Conservation (phyloP, 2,797 vertebrate genomes). For the Neoniphon sammara region DNA sequence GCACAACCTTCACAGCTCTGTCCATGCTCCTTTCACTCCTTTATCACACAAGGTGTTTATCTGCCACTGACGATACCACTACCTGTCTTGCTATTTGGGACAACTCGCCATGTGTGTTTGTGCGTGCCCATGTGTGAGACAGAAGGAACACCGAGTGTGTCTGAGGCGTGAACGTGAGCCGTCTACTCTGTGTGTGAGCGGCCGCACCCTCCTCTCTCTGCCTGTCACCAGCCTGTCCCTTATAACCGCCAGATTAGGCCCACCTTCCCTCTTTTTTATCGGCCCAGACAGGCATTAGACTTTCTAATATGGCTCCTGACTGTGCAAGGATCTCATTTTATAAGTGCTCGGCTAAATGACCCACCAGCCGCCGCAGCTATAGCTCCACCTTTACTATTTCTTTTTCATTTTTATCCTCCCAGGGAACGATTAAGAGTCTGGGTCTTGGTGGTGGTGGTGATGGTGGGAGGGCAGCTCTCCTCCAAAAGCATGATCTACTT, state of each 20-base stretch:
- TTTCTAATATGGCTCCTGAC: constrained; percentile 59
- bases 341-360: constrained; percentile 63
- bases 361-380: constrained; percentile 42
- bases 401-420: constrained; percentile 63
- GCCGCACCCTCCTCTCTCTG: constrained; percentile 11
- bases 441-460: constrained; percentile 13
- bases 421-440: constrained; percentile 60
- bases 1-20: not conserved
- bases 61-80: not conserved
- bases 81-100: constrained; percentile 19
- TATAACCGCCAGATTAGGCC: constrained; percentile 53
- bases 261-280: constrained; percentile 55
- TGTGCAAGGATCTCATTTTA: constrained; percentile 57
- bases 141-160: not conserved
- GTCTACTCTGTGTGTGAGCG: constrained; percentile 17
- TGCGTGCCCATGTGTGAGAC: not conserved
- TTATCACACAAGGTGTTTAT: not conserved
- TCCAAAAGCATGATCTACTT: not conserved
- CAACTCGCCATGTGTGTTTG: not conserved
- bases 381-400: constrained; percentile 62
- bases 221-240: constrained; percentile 29
- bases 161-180: too few species aligned
- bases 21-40: not conserved
- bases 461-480: not conserved
- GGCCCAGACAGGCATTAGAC: constrained; percentile 67